phyloP scores from a whole-genome alignment of 2,797 vertebrate species.

The Pteropus rufus region DNA sequence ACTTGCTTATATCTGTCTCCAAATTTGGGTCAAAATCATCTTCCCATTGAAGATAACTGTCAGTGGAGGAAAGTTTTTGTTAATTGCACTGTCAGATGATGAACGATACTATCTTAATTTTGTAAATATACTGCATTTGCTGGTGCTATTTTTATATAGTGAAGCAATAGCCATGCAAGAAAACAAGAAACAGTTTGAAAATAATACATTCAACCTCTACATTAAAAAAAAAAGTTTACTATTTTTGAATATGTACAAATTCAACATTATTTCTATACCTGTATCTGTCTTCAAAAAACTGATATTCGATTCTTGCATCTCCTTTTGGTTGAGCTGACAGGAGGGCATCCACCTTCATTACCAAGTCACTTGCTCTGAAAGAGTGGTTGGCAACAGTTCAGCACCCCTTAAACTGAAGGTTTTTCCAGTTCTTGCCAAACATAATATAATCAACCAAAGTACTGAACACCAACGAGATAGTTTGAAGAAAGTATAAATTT shows the following conservation, averaged over 20 bases:
- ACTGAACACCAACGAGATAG: neutral
- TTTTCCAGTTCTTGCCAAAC: neutral
- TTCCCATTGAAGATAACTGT: neutral
- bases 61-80: neutral
- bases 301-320: constrained; percentile 92
- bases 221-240: neutral
- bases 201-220: neutral
- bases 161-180: neutral
- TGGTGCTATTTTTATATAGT: neutral
- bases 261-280: constrained; percentile 85
- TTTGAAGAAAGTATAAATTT: neutral
- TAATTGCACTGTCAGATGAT: neutral
- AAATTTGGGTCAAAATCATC: neutral
- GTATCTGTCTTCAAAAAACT: constrained; percentile 92
- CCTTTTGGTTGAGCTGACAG: constrained; percentile 97
- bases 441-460: neutral
- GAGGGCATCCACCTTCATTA: constrained; percentile 98
- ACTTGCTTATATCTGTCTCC: neutral
- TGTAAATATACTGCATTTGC: neutral
- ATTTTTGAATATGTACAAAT: neutral
- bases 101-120: neutral
- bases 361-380: constrained; percentile 94
- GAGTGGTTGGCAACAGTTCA: constrained; percentile 4
- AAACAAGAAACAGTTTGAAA: neutral
- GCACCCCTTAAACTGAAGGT: neutral